Base-by-base conservation (phyloP, 1,140 invertebrate species). In the Drosophila lacertosa region DNA sequence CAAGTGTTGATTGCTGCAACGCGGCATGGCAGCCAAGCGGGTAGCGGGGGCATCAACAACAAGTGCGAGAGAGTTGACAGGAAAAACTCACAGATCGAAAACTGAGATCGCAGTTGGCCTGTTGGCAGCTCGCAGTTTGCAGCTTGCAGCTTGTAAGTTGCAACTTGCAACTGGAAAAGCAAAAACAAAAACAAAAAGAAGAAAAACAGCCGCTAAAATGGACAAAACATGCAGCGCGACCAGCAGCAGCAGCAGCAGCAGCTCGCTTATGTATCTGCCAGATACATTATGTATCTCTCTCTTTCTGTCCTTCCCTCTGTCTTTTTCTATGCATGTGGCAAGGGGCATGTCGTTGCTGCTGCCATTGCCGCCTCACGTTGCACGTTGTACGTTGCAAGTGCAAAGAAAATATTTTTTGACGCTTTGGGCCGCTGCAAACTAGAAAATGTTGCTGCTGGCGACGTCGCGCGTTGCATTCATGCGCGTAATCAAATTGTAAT, bases 401-500 rank as follows among this genome's bases (percentile, higher is more conserved):
- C 77, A 86, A 88, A 71, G 80, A 88, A 86, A 86, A 86, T 86
- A 86, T 86, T 88, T 83, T 86, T 86, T 77, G 86, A 86, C 81
- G 81, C 81, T 84, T 86, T 77, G 76, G 81, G 64, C 81, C 67
- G 67, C 67, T 66, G 44, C 82, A 84, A 81, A 84, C 81, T 86
- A 88, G 82, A 88, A 88, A 88, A 82, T 89, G 74, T 74, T 67
- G 55, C 48, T 66, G 74, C 57, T 74, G 65, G 75, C 80, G 47
- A 77, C 64, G 63, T 57, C 62, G 80, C 80, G 74, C 82, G 74
- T 75, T 81, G 82, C 82, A 88, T 88, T 88, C 83, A 88, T 88
- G 82, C 82, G 82, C 82, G 79, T 89, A 89, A 89, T 89, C 83
- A 88, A 88, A 88, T 89, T 83, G 83, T 88, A 89, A 88, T 88